Conservation (phyloP, 2,797 vertebrate genomes). For the Lindbergichthys nudifrons region DNA sequence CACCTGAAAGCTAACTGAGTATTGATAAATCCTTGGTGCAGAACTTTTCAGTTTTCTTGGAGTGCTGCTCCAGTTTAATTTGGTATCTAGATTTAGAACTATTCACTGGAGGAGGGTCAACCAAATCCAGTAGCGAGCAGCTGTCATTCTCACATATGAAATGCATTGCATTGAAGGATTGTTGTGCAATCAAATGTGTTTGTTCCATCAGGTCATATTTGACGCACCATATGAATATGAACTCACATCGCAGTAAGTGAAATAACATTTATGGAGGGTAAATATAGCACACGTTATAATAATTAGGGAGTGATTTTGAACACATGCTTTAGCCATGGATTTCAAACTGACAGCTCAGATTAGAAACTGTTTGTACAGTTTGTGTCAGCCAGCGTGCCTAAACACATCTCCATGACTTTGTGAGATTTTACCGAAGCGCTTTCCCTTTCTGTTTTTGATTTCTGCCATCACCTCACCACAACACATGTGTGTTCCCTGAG, state of each 20-base stretch:
- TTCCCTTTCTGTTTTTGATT: not conserved
- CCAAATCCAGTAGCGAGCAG: too few relatives aligned
- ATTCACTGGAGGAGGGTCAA: too few relatives aligned
- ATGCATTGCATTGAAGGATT: not conserved
- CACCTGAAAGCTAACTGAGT: too few relatives aligned
- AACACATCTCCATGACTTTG: not conserved
- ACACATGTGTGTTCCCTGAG: not conserved
- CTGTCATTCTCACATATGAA: not conserved
- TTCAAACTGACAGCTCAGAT: fast-evolving
- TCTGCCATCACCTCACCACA: not conserved
- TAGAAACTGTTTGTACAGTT: not conserved
- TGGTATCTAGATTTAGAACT: too few relatives aligned
- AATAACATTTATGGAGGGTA: not conserved
- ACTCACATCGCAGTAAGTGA: not conserved
- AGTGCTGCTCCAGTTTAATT: too few relatives aligned
- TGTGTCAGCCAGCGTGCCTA: too few relatives aligned
- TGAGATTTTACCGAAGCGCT: not conserved
- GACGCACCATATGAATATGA: not conserved
- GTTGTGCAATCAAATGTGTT: not conserved
- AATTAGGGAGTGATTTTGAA: not conserved
- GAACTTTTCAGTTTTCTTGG: too few relatives aligned
- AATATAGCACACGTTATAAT: not conserved
- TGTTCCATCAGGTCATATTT: not conserved
- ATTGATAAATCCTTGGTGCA: too few relatives aligned
- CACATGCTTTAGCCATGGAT: not conserved